Conservation (phyloP, 2,113 vertebrate species). For the Oceanites oceanicus region DNA sequence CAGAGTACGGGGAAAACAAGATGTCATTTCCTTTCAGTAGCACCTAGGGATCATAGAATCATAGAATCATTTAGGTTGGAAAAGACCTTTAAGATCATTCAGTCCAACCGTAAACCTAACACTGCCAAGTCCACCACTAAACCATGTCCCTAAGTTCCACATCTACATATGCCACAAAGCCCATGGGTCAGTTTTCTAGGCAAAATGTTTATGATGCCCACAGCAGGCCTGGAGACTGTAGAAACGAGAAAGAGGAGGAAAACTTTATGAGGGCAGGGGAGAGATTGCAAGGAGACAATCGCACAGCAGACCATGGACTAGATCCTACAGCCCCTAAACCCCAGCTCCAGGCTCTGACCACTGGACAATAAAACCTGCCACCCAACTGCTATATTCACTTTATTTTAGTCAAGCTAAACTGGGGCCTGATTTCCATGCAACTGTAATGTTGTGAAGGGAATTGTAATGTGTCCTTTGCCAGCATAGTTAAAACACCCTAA, state of each 20-base stretch:
- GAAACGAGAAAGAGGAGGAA: neutral
- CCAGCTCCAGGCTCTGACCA: neutral
- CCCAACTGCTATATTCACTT: neutral
- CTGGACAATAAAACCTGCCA: neutral
- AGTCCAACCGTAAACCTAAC: neutral
- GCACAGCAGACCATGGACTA: neutral
- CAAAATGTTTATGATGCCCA: neutral
- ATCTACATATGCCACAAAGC: neutral
- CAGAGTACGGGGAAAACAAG: neutral
- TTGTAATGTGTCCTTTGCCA: neutral
- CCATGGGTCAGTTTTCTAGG: neutral
- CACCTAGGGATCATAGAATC: neutral
- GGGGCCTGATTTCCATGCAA: neutral
- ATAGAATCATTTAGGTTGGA: neutral
- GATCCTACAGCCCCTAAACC: neutral
- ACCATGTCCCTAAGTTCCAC: neutral
- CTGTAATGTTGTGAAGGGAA: neutral
- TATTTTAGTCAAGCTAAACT: neutral
- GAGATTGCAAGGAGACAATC: neutral
- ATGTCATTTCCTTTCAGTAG: neutral
- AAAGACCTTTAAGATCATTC: neutral
- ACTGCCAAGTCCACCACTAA: neutral
- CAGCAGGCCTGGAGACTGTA: neutral
- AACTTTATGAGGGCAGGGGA: neutral
- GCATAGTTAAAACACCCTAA: neutral